Conservation (phyloP, 2,888 invertebrate species). For the Blastobasis lacticolella region DNA sequence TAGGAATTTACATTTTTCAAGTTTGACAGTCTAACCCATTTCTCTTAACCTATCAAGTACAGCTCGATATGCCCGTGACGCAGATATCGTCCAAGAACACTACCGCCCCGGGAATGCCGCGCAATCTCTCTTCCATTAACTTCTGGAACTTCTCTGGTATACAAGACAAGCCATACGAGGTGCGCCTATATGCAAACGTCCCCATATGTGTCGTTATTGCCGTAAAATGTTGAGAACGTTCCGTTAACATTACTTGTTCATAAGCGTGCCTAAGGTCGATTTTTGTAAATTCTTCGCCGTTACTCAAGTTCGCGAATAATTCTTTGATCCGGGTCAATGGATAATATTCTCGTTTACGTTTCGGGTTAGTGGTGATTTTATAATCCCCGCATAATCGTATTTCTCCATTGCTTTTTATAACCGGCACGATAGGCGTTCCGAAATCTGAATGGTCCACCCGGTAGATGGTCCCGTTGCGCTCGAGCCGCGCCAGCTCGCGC, state of each 20-base stretch:
- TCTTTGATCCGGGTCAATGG: no score
- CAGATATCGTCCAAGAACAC: constrained; percentile 16
- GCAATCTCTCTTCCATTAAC: constrained; percentile 2
- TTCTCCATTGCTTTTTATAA: no score
- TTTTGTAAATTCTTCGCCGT: no score
- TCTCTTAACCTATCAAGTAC: constrained; percentile 8
- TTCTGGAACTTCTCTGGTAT: constrained; percentile 10
- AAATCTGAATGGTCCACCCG: no score
- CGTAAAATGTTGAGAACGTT: constrained; percentile 13
- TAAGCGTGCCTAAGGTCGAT: constrained; percentile 11
- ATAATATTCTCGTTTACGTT: no score
- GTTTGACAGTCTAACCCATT: constrained; percentile 11
- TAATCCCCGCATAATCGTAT: no score
- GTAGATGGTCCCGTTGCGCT: no score
- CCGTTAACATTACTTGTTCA: constrained; percentile 14
- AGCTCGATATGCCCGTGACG: constrained; percentile 7
- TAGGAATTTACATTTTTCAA: not conserved
- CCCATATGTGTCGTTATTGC: constrained; percentile 6
- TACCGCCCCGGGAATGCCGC: constrained; percentile 10
- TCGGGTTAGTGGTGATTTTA: no score
- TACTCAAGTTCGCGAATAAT: no score
- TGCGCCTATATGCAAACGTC: constrained; percentile 16
- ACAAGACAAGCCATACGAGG: constrained; percentile 15
- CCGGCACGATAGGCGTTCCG: no score
- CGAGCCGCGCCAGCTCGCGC: no score